Percentiles rank a stretch among this genome's conserved stretches.
These are phyloP conservation scores for Ceratosolen fusciceps DNA, from an alignment of 1,140 invertebrate species.

Conservation along the genomic window DNA sequence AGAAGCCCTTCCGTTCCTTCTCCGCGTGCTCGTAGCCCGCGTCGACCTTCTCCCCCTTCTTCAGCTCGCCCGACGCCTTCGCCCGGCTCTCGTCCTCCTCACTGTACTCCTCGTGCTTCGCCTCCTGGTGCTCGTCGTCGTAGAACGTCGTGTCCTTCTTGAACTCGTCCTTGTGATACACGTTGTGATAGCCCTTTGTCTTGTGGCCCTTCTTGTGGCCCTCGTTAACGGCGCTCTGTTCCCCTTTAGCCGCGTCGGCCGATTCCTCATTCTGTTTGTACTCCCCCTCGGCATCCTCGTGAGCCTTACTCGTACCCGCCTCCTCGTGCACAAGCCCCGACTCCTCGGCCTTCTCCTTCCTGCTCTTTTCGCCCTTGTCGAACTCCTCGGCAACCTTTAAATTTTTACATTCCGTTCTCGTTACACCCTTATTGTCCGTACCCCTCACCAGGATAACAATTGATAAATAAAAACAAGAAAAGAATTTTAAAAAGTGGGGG, in stretches of 20 bases:
- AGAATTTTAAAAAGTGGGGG: no score
- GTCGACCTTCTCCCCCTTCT: slow-evolving; percentile 77
- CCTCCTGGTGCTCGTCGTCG: slow-evolving; percentile 74
- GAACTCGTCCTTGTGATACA: slow-evolving; percentile 74
- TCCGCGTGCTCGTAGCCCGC: slow-evolving; percentile 76
- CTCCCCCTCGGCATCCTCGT: slow-evolving; percentile 71
- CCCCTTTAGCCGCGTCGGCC: slow-evolving; percentile 69
- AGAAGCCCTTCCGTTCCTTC: slow-evolving; percentile 75
- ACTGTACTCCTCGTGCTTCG: slow-evolving; percentile 75
- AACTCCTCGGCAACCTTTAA: slow-evolving; percentile 64
- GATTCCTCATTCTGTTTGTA: slow-evolving; percentile 70
- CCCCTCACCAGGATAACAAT: no score
- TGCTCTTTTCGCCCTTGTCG: slow-evolving; percentile 74
- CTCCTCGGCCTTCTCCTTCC: slow-evolving; percentile 69
- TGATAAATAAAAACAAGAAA: no score
- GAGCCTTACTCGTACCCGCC: slow-evolving; percentile 71
- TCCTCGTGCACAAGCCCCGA: slow-evolving; percentile 73
- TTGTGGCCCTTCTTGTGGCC: slow-evolving; percentile 77
- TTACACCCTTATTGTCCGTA: no score
- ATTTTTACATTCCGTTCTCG: neutral
- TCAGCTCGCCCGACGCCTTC: slow-evolving; percentile 74
- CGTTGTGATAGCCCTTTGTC: slow-evolving; percentile 79
- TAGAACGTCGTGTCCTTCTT: slow-evolving; percentile 75
- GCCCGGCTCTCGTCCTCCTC: slow-evolving; percentile 75
- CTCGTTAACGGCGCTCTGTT: slow-evolving; percentile 74